Conservation (phyloP, 2,797 vertebrate species). For the Acanthopagrus latus region DNA sequence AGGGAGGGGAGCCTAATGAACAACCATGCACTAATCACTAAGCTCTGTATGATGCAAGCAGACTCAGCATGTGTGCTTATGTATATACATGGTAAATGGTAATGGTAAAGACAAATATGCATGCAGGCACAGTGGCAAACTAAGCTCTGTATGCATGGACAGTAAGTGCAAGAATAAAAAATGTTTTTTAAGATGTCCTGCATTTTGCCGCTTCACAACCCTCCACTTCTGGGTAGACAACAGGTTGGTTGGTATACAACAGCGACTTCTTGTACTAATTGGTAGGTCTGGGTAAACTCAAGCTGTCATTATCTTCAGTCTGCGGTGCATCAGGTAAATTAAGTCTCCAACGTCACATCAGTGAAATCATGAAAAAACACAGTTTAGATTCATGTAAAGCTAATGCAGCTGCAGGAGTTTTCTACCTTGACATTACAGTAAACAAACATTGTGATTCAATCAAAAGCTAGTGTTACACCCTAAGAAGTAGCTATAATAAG, state of each 20-base stretch:
- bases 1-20: constrained; percentile 80
- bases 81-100: constrained; percentile 36
- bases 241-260: no score
- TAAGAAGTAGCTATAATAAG: constrained; percentile 1
- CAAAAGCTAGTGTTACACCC: constrained; percentile 7
- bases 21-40: constrained; percentile 78
- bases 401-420: no score
- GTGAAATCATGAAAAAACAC: no score
- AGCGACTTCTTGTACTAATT: no score
- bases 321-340: no score
- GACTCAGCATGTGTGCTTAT: constrained; percentile 38
- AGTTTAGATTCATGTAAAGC: no score
- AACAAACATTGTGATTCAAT: background rate
- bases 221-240: no score
- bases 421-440: no score
- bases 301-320: no score
- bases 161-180: background rate
- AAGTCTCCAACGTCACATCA: no score
- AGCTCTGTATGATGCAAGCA: constrained; percentile 71
- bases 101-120: constrained; percentile 31
- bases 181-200: background rate
- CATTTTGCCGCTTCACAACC: background rate
- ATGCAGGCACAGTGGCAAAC: constrained; percentile 8
- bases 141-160: background rate
- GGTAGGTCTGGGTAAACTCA: no score